phyloP scores from a whole-genome alignment of 2,113 vertebrate species.

The Entomyzon cyanotis region DNA sequence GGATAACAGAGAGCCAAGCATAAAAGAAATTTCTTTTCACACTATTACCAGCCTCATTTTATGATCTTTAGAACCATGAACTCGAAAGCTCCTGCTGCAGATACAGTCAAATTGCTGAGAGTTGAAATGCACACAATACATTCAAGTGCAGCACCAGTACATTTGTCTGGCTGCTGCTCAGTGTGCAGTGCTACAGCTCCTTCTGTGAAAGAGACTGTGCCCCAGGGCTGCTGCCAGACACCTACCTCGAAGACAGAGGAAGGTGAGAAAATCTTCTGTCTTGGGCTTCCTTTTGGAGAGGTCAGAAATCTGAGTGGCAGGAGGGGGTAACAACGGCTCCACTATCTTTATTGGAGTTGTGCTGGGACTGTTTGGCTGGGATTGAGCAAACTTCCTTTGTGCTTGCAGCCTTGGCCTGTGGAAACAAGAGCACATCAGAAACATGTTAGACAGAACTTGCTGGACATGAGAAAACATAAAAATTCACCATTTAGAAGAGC shows the following conservation, averaged over 20 bases:
- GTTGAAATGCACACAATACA: neutral
- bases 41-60: neutral
- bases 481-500: neutral
- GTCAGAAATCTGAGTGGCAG: slow-evolving; percentile 91
- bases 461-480: neutral
- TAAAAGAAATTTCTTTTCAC: neutral
- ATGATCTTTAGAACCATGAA: neutral
- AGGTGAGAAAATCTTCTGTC: slow-evolving; percentile 99
- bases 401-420: slow-evolving; percentile 95
- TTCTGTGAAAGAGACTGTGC: neutral
- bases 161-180: neutral
- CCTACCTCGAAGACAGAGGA: slow-evolving; percentile 99
- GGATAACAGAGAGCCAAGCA: neutral
- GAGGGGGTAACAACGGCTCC: slow-evolving; percentile 86
- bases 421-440: slow-evolving; percentile 41
- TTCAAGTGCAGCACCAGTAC: neutral
- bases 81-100: neutral
- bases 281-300: slow-evolving; percentile 98
- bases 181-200: fast-evolving
- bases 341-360: slow-evolving; percentile 96
- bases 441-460: neutral
- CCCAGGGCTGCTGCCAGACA: neutral
- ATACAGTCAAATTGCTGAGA: neutral
- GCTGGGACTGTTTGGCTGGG: slow-evolving; percentile 98
- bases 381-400: slow-evolving; percentile 99